phyloP scores from a whole-genome alignment of 2,113 vertebrate species.

The Daubentonia madagascariensis region DNA sequence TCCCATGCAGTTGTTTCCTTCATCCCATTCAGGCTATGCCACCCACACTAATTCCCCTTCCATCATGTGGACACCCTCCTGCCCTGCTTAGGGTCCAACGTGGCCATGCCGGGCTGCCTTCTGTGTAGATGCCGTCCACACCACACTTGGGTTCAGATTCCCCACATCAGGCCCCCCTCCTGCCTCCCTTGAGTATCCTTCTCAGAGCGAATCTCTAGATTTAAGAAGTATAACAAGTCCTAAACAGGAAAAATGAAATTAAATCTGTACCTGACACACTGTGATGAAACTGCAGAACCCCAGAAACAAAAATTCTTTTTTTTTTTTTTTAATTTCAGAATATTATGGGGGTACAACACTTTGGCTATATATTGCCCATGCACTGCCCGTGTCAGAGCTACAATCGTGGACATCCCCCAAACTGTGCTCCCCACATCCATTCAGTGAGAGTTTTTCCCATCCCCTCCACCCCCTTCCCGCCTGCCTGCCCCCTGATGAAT shows the following conservation, averaged over 20 bases:
- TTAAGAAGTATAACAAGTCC: neutral
- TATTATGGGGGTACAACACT: too few relatives aligned
- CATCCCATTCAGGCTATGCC: neutral
- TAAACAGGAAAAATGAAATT: neutral
- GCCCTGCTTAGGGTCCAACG: rapidly evolving
- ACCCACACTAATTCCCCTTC: neutral
- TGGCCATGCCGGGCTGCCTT: neutral
- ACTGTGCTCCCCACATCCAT: too few relatives aligned
- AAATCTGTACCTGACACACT: neutral
- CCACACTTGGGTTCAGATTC: neutral
- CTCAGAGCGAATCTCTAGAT: neutral
- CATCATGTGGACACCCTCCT: neutral
- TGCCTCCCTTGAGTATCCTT: neutral
- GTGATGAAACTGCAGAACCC: neutral
- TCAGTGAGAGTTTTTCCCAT: too few relatives aligned
- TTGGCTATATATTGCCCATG: too few relatives aligned
- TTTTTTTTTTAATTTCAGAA: too few relatives aligned
- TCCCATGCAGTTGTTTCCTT: neutral
- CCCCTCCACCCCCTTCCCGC: too few relatives aligned
- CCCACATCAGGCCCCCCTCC: rapidly evolving
- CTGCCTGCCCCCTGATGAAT: too few relatives aligned
- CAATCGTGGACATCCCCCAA: too few relatives aligned
- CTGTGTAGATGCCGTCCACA: too few relatives aligned
- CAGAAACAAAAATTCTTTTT: neutral
- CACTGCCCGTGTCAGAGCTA: too few relatives aligned